Base-by-base conservation (phyloP, 2,888 invertebrate species). In the Mythimna albipuncta region DNA sequence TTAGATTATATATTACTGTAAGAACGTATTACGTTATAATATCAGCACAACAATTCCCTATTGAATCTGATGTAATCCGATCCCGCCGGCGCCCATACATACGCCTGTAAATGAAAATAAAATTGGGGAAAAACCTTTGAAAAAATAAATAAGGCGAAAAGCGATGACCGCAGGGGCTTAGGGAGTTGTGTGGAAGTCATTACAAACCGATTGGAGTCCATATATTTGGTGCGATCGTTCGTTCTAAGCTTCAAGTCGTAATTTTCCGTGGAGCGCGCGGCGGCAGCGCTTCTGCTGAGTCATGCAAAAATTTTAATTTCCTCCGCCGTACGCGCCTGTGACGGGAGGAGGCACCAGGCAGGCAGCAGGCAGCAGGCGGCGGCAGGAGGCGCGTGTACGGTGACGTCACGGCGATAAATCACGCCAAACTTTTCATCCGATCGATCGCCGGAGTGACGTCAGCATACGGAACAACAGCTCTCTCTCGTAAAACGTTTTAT, bases 281-380 rank as follows among this genome's bases (percentile, higher is more conserved):
- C 64, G n/a, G 47, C n/a, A 9, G 50, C 64, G 16, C 72, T 70
- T 78, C 69, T 79, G 85, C 77, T 57, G 85, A 80, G 38, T 85
- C 83, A 85, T 85, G 83, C 75, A 82, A 85, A 76, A 75, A 75
- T 85, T 85, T 86, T 86, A 85, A 86, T 85, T 85, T 83, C 82
- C 76, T 84, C 62, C 57, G 26, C 63, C 75, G 69, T 72, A 66
- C 79, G 70, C 63, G 70, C 71, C 41, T 59, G 58, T 19, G 47
- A 47, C 38, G 10, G 47, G 19, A 54, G 71, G 54, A 41, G 63
- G 26, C 52, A 63, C 61, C 44, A 26, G 44, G 62, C 21, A 0
- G 21, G 41, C 41, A 41, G 41, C 21, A 44, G 61, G 32, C 16
- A 11, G 61, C 44, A 47, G 62, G 16, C 10, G 62, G 16, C 13